A percentile compares a stretch with the other conserved stretches of the same genome.
Conservation (phyloP, 53 echinoderm and acorn worm genomes). For the Echinometra lucunter region DNA sequence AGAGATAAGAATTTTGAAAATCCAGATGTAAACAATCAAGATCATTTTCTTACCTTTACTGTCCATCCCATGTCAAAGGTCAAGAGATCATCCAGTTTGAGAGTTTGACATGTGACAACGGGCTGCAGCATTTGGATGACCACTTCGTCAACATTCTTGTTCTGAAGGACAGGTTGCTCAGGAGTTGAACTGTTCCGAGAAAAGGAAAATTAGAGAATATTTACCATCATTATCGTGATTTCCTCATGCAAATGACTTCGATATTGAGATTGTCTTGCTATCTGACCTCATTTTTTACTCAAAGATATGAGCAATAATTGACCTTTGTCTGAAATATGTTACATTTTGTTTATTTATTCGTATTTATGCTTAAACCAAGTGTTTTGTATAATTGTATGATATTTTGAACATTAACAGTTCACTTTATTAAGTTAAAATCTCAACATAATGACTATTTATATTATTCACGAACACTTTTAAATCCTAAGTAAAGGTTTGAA, state of each 20-base stretch:
- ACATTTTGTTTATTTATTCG: no score
- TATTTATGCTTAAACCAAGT: no score
- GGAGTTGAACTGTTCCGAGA: background rate
- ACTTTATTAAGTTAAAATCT: no score
- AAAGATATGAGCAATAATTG: no score
- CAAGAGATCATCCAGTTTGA: background rate
- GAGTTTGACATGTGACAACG: background rate
- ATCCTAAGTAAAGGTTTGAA: no score
- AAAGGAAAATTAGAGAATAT: background rate
- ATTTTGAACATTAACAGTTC: no score
- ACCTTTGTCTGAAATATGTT: no score
- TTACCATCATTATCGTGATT: background rate
- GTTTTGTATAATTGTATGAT: no score
- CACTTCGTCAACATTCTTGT: slow-evolving; percentile 23
- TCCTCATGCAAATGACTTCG: background rate
- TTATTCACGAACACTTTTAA: no score
- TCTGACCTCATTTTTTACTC: background rate
- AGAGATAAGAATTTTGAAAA: no score
- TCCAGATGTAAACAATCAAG: background rate
- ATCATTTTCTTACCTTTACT: background rate
- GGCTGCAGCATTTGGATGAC: slow-evolving; percentile 18
- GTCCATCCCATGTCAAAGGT: slow-evolving; percentile 55
- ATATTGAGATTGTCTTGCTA: background rate
- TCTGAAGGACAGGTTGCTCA: background rate
- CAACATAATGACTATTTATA: no score